These are phyloP conservation scores for Orthonychiurus folsomi DNA, from an alignment of 2,888 invertebrate species.

Conservation along the genomic window DNA sequence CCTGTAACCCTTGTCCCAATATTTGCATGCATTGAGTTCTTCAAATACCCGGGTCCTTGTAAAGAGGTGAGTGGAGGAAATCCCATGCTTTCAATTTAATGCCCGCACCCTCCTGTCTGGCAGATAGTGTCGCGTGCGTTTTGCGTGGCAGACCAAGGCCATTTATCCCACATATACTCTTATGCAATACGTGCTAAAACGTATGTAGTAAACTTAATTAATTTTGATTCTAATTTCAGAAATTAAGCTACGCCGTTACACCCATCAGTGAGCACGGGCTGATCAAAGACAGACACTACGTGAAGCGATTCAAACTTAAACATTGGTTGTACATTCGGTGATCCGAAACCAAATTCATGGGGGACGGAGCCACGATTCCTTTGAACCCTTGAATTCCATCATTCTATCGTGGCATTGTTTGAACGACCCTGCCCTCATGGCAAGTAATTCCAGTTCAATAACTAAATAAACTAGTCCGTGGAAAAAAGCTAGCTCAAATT, in stretches of 20 bases:
- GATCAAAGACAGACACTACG: conserved; percentile 29
- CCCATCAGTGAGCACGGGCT: conserved; percentile 36
- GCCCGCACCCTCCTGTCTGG: not conserved
- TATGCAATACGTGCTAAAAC: too few species aligned
- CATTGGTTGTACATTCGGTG: conserved; percentile 38
- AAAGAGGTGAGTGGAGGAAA: conserved; percentile 56
- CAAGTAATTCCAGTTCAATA: not conserved
- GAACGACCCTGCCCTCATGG: not conserved
- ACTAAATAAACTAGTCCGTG: too few species aligned
- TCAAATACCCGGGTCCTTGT: conserved; percentile 58
- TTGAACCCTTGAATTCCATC: not conserved
- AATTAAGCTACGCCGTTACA: conserved; percentile 38
- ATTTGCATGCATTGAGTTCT: conserved; percentile 55
- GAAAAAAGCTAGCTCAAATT: too few species aligned
- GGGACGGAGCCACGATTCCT: not conserved
- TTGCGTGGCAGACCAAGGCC: not conserved
- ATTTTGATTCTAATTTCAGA: conserved; percentile 24
- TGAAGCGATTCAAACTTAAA: conserved; percentile 27
- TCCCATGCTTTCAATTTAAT: conserved; percentile 3
- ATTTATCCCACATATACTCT: too few species aligned
- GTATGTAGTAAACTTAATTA: too few species aligned
- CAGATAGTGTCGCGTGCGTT: not conserved
- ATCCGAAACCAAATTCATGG: not conserved
- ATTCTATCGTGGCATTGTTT: not conserved
- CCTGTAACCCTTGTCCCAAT: conserved; percentile 65